These are phyloP conservation scores for Microplitis deprimator DNA, from an alignment of 2,888 invertebrate species.

Conservation along the genomic window DNA sequence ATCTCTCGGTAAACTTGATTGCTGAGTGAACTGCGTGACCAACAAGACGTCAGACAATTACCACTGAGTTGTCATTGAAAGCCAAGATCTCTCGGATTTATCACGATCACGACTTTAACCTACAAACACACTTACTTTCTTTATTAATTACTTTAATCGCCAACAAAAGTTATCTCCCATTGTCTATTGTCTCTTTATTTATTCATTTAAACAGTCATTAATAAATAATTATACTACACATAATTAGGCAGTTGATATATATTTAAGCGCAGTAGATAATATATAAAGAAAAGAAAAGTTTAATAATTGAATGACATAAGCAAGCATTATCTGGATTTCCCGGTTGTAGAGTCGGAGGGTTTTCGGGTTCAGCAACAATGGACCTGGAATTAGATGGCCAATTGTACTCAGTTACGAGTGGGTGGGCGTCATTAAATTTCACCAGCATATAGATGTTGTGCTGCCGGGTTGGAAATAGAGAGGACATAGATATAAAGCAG, in stretches of 20 bases:
- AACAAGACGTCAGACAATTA: constrained; percentile 16
- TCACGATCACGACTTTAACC: constrained; percentile 45
- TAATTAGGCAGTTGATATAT: no score
- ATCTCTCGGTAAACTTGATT: constrained; percentile 26
- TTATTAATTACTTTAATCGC: constrained; percentile 32
- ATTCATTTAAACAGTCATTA: not conserved
- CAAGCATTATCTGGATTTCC: constrained; percentile 36
- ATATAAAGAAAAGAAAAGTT: no score
- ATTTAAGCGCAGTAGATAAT: no score
- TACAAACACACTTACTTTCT: constrained; percentile 52
- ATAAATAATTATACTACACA: no score
- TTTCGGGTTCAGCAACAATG: constrained; percentile 33
- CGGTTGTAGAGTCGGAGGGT: constrained; percentile 15
- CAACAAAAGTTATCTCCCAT: not conserved
- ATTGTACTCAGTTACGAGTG: constrained; percentile 41
- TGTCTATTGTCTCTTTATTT: not conserved
- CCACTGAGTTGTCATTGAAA: constrained; percentile 40
- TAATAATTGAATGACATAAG: constrained; percentile 15
- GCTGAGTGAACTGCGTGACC: constrained; percentile 24
- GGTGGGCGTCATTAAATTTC: constrained; percentile 37
- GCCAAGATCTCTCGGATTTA: constrained; percentile 27
- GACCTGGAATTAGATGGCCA: constrained; percentile 34
- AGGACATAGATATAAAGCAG: no score
- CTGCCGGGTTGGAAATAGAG: not conserved
- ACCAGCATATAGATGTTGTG: not conserved